These are phyloP conservation scores for Pelusios castaneus DNA, from an alignment of 2,113 vertebrate species.

Conservation along the genomic window DNA sequence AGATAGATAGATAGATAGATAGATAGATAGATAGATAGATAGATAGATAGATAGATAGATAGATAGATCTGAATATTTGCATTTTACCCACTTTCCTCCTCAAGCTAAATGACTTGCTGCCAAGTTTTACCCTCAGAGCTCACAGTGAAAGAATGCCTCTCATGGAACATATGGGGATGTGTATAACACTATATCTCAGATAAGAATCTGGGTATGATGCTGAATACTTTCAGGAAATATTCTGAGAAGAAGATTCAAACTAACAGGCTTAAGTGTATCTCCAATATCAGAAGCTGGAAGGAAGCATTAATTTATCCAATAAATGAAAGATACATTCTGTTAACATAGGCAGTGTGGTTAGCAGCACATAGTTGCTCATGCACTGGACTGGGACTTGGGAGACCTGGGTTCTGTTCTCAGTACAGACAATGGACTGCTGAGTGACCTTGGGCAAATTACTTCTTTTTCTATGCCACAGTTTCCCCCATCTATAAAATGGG, in stretches of 20 bases:
- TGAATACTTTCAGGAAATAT: background rate
- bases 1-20: background rate
- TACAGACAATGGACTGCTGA: background rate
- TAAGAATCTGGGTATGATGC: background rate
- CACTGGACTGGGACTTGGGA: background rate
- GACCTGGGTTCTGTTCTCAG: background rate
- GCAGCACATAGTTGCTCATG: background rate
- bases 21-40: too few relatives aligned
- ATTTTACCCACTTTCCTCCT: background rate
- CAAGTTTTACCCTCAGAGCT: background rate
- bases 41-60: too few relatives aligned
- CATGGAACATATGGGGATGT: background rate
- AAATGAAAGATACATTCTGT: background rate
- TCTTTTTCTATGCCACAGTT: background rate
- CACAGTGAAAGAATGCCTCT: background rate
- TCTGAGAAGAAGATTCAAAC: background rate
- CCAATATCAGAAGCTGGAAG: background rate
- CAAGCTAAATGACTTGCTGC: background rate
- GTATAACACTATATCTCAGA: background rate
- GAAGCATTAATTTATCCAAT: background rate
- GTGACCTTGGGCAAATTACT: background rate
- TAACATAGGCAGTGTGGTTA: background rate
- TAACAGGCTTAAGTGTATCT: background rate
- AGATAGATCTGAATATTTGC: background rate
- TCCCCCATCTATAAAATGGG: background rate